Evolutionary conservation across 2,888 invertebrate genomes (phyloP).

Genomic region (Spodoptera exigua): DNA sequence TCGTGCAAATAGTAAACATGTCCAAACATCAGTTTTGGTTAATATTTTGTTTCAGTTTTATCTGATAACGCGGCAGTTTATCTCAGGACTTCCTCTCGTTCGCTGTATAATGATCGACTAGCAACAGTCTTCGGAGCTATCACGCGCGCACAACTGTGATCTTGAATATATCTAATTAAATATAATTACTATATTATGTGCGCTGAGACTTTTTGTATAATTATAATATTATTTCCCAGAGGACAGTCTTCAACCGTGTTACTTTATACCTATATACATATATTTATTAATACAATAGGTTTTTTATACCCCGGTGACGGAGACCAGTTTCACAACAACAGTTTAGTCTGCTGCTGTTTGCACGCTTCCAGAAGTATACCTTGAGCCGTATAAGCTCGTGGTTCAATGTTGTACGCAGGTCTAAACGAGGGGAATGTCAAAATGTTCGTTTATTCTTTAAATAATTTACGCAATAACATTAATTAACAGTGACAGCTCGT

Average conservation of each 20-base stretch:
- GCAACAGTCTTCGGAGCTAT: constrained; percentile 36
- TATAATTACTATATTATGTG: constrained; percentile 47
- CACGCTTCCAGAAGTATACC: no score
- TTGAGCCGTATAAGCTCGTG: no score
- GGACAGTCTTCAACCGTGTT: constrained; percentile 27
- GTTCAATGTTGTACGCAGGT: no score
- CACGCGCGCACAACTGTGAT: constrained; percentile 35
- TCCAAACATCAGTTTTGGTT: constrained; percentile 42
- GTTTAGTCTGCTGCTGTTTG: no score
- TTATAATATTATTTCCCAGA: constrained; percentile 46
- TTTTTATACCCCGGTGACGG: no score
- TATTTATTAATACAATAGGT: constrained; percentile 1
- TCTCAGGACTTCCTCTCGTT: constrained; percentile 49
- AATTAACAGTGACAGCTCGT: no score
- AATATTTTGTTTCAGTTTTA: constrained; percentile 48
- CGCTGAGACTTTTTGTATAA: constrained; percentile 42
- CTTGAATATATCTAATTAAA: constrained; percentile 45
- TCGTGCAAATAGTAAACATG: constrained; percentile 42
- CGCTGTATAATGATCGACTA: constrained; percentile 24
- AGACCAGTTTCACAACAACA: no score
- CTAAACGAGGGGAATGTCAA: no score
- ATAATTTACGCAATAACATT: no score
- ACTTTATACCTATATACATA: constrained; percentile 20
- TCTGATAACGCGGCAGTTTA: constrained; percentile 46
- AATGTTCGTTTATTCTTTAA: no score